Base-by-base conservation (phyloP, 92 coral and sea anemone species). In the Bergia sp. region DNA sequence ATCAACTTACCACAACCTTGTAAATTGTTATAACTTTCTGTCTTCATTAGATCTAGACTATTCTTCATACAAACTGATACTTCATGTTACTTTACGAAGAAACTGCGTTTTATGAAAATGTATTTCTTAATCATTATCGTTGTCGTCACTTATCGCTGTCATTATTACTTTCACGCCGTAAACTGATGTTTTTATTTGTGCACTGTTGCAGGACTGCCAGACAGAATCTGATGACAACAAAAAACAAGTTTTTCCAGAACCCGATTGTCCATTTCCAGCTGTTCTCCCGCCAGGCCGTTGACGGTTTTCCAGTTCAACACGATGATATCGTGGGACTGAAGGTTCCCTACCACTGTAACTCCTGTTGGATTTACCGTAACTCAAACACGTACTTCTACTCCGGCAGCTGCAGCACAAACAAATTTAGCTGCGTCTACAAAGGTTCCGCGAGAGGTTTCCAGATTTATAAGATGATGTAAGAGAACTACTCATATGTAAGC, bases 241-340 rank as follows among this genome's bases (percentile, higher is more conserved):
- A 73, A 6, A 73, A 73, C 45, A 7, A 0, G 21, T 73, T 73
- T 36, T 73, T 73, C 18, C 42, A 7, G 77, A 3, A 73, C 45
- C 77, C 77, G 1, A 3, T 18, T 6, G 20, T 73, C 7, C 47
- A 73, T 38, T 73, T 73, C 45, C 77, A 73, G 44, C 44, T 73
- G 77, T 73, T 73, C 45, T 73, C 77, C 77, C 15, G 77, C 2
- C 20, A 73, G 13, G 77, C 20, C 15, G 77, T 18, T 10, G 77
- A 73, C 21, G 77, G 77, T 41, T 37, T n/a, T 45, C 77, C 77
- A 4, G 77, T 73, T 44, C 77, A 73, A 7, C 77, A 73, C 42
- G 45, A 45, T 2, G 77, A 73, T 9, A 73, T 73, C 23, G 77
- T 73, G 77, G 45, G 77, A 3, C 77, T 73, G 1, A 73, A 10